These are phyloP conservation scores for Rhineura floridana DNA, from an alignment of 2,113 vertebrate species.

Conservation along the genomic window DNA sequence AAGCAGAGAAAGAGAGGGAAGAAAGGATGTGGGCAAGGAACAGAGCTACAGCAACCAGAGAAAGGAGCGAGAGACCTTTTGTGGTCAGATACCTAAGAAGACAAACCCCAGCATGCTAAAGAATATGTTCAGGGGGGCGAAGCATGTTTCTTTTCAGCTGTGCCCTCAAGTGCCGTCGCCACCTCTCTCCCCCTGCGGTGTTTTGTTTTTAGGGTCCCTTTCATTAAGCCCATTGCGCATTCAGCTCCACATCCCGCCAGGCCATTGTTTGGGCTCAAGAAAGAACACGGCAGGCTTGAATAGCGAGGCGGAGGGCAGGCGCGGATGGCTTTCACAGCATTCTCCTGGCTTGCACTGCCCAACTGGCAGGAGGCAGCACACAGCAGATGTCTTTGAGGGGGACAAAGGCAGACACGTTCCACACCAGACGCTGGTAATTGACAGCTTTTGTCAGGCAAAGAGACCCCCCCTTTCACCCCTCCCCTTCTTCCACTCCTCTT, in stretches of 20 bases:
- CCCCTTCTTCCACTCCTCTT: neutral
- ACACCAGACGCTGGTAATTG: conserved; percentile 72
- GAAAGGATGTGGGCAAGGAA: conserved; percentile 1
- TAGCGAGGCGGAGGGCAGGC: conserved; percentile 59
- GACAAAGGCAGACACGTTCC: conserved; percentile 82
- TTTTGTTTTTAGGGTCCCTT: conserved; percentile 62
- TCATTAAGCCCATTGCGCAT: conserved; percentile 50
- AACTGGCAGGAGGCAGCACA: conserved; percentile 78
- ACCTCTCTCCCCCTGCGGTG: conserved; percentile 48
- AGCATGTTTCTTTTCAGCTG: conserved; percentile 76
- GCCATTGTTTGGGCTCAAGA: conserved; percentile 66
- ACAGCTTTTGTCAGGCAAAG: conserved; percentile 72
- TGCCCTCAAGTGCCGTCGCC: conserved; percentile 68
- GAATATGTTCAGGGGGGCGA: conserved; percentile 63
- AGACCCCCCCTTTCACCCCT: conserved; percentile 16
- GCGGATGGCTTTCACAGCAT: conserved; percentile 68
- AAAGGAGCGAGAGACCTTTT: conserved; percentile 43
- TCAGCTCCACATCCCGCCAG: conserved; percentile 50
- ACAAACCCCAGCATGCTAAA: conserved; percentile 71
- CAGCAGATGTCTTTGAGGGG: conserved; percentile 91
- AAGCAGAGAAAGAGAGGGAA: neutral
- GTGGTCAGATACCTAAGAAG: conserved; percentile 49
- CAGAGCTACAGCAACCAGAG: conserved; percentile 28
- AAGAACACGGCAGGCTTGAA: conserved; percentile 66
- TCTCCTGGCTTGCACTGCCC: conserved; percentile 71